These are phyloP conservation scores for Fulmarus glacialis DNA, from an alignment of 2,113 vertebrate genomes.

Conservation along the genomic window DNA sequence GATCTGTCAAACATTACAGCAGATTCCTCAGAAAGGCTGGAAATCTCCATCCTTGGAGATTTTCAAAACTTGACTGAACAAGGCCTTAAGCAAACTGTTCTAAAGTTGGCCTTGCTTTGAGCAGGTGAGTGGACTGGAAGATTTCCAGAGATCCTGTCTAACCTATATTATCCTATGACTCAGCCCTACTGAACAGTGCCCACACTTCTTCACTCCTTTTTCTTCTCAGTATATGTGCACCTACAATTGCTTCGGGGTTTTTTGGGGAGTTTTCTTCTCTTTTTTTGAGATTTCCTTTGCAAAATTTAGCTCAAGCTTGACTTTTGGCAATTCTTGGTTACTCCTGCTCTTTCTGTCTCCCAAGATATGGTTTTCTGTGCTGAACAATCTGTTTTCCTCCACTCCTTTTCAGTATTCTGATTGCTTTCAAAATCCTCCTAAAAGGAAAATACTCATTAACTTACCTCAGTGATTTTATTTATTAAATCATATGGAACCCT, in stretches of 20 bases:
- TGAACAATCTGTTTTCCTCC: not conserved
- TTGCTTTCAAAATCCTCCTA: not conserved
- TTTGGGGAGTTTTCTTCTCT: accelerated
- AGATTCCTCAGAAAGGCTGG: not conserved
- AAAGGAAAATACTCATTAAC: not conserved
- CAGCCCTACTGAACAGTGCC: not conserved
- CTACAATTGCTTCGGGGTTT: not conserved
- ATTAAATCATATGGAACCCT: not conserved
- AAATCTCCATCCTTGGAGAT: not conserved
- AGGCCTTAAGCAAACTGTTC: not conserved
- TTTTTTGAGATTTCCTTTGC: not conserved
- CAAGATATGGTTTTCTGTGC: not conserved
- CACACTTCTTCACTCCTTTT: not conserved
- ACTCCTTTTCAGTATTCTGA: not conserved
- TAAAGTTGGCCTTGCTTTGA: not conserved
- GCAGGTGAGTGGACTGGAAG: not conserved
- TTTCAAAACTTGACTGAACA: not conserved
- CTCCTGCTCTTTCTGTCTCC: not conserved
- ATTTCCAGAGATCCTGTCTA: not conserved
- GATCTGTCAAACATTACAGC: not conserved
- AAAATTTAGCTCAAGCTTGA: not conserved
- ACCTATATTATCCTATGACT: not conserved
- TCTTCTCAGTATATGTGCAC: not conserved
- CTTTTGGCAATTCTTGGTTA: not conserved
- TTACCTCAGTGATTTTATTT: not conserved